phyloP scores from a whole-genome alignment of 2,113 vertebrate genomes.

The Ameiurus melas region DNA sequence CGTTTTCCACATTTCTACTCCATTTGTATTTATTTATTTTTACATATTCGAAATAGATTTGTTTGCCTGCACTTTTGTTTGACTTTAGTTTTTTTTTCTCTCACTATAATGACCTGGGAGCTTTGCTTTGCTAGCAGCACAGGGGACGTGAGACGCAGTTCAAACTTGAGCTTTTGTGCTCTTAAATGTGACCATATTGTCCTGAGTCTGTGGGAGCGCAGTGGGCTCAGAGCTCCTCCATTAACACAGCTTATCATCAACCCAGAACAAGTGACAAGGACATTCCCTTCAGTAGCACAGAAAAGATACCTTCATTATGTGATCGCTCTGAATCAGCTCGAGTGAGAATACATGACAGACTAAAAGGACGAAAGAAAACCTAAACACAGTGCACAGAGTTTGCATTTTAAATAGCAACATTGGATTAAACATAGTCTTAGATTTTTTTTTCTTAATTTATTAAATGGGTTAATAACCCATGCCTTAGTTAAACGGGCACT shows the following conservation, averaged over 20 bases:
- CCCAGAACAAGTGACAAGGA: conserved; percentile 6
- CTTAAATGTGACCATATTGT: conserved; percentile 80
- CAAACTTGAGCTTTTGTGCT: conserved; percentile 86
- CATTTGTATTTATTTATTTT: not conserved
- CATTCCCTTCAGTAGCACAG: conserved; percentile 6
- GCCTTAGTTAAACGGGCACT: not conserved
- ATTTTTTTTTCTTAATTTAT: no score
- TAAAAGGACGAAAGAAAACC: no score
- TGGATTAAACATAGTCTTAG: not conserved
- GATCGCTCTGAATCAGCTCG: not conserved
- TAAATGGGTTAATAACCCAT: not conserved
- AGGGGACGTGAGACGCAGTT: conserved; percentile 86
- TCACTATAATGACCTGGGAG: conserved; percentile 70
- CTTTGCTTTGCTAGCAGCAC: conserved; percentile 69
- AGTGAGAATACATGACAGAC: not conserved
- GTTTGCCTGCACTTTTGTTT: conserved; percentile 6
- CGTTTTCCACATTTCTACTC: not conserved
- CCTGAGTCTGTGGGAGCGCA: conserved; percentile 74
- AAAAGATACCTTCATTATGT: conserved; percentile 25
- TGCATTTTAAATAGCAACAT: not conserved
- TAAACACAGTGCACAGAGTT: not conserved
- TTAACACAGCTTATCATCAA: conserved; percentile 37
- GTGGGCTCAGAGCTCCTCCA: conserved; percentile 60
- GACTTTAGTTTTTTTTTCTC: conserved; percentile 58
- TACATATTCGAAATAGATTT: not conserved